Evolutionary conservation across 30 jellyfish, hydroid and myxozoan species (phyloP), one percentile per base, ranked within the genome.

Genomic region (Morbakka virulenta): DNA sequence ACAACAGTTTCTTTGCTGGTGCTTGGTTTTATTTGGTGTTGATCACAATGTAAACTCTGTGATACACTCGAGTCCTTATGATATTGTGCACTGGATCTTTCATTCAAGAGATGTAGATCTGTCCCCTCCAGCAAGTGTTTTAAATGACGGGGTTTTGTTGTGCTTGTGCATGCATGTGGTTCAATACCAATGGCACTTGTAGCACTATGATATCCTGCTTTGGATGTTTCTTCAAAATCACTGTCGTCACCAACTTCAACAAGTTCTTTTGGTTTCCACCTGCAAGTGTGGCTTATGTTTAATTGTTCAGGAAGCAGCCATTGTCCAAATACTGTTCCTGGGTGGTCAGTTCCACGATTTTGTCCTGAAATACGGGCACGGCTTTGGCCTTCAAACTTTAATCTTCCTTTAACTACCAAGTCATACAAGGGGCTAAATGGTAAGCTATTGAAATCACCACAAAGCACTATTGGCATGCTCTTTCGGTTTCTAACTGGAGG

Each of bases 401-500:
- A 82, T 35, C 52, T 49, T n/a, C 98, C 95, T 32, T 52, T 76
- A 0, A 86, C 72, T 4, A 80, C 50, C 41, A 92, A 85, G 24
- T 86, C 72, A 30, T 85, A 92, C 49, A 92, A 77, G 0, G 96
- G 94, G 41, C 95, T 76, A 35, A 35, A 67, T 14, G 98, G 98
- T 2, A 70, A 26, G 50, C 93, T 69, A 62, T 92, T 92, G 69
- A 92, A 86, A 50, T 92, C 98, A 26, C 98, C 98, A 53, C 98
- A 92, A 12, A 92, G 0, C 1, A 92, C 70, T 2, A 92, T 62
- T 0, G 98, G 98, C 1, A 68, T 14, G 17, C 17, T 6, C 9
- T 17, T 9, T 17, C 17, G 9, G 34, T 63, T 70, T 48, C 69
- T 70, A 26, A 22, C 49, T 29, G 73, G 74, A 22, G 50, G 63